A percentile compares a stretch with the other conserved stretches of the same genome.
These are phyloP conservation scores for Dendrolimus pini DNA, from an alignment of 2,888 invertebrate genomes.

Conservation along the genomic window DNA sequence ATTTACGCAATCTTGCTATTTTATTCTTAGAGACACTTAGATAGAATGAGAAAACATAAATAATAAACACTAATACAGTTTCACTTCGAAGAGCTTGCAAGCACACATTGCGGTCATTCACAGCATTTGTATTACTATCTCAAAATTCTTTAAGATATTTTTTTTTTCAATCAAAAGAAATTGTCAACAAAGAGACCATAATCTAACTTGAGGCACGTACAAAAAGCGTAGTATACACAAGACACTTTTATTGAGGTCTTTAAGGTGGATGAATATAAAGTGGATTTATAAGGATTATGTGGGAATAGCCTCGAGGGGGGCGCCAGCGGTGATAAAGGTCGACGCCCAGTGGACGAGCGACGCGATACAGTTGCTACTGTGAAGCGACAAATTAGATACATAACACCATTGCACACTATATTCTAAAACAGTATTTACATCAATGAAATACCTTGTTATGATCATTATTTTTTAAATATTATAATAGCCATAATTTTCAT, in stretches of 20 bases:
- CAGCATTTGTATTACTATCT: background rate
- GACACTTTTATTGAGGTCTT: constrained; percentile 69
- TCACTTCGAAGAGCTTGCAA: background rate
- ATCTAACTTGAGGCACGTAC: constrained; percentile 16
- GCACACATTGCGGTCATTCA: background rate
- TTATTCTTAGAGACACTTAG: too few relatives aligned
- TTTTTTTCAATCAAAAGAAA: constrained; percentile 9
- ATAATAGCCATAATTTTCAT: too few relatives aligned
- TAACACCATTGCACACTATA: too few relatives aligned
- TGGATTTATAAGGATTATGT: constrained; percentile 72
- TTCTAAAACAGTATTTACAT: too few relatives aligned
- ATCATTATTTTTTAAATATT: too few relatives aligned
- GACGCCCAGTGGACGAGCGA: constrained; percentile 11
- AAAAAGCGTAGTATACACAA: constrained; percentile 37
- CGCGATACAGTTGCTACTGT: too few relatives aligned
- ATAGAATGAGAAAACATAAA: too few relatives aligned
- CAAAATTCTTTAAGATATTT: background rate
- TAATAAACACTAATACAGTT: too few relatives aligned
- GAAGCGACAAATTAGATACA: too few relatives aligned
- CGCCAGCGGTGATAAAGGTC: constrained; percentile 22
- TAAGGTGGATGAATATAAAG: constrained; percentile 76
- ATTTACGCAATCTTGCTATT: too few relatives aligned
- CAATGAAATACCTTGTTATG: too few relatives aligned
- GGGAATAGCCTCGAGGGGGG: constrained; percentile 41
- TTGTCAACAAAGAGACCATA: constrained; percentile 5